Base-by-base conservation (phyloP, 2,113 vertebrate species). In the Myotis davidii region DNA sequence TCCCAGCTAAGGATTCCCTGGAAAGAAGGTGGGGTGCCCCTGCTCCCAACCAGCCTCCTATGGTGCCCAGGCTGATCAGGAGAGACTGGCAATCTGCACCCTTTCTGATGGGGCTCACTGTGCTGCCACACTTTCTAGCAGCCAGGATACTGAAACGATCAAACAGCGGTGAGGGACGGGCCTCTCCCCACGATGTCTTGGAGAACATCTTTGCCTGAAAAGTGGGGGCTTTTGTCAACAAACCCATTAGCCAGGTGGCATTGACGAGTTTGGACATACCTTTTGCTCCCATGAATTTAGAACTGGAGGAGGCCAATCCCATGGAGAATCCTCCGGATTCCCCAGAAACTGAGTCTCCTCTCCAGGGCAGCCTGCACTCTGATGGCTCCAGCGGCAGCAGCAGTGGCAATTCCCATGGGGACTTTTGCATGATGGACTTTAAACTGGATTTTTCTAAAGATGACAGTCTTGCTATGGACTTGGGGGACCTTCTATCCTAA, bases 361-460 rank as follows among this genome's bases (percentile, higher is more conserved):
- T 99, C 48, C 99, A 99, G 87, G 99, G 99, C 97, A 99, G 99
- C 97, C 98, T 99, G 87, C 99, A 99, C 94, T 99, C 99, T 0
- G 98, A 99, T 82, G 99, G 98, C 97, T 99, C 99, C 77, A 99
- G 99, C 20, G 98, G 98, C 10, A 98, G 98, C 93, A 99, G 98
- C 96, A 97, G 98, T 1, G 99, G 98, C 54, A 99, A 98, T 84
- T 96, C 98, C 37, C 99, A 99, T 0, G 99, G 99, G 1, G 99
- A 99, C 98, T 99, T 99, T 17, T 99, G 99, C 91, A 99, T 99
- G 99, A 98, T 99, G 0, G 99, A 99, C 97, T 99, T 99, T 91
- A 99, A 99, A 95, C 99, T 99, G 9, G 99, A 99, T 17, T 99
- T 99, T 98, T 99, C 99, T 87, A 99, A 99, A 98, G 99, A 99